A percentile compares a stretch with the other conserved stretches of the same genome.
These are phyloP conservation scores for Rhinoptilus africanus DNA, from an alignment of 2,113 vertebrate species.

Conservation along the genomic window DNA sequence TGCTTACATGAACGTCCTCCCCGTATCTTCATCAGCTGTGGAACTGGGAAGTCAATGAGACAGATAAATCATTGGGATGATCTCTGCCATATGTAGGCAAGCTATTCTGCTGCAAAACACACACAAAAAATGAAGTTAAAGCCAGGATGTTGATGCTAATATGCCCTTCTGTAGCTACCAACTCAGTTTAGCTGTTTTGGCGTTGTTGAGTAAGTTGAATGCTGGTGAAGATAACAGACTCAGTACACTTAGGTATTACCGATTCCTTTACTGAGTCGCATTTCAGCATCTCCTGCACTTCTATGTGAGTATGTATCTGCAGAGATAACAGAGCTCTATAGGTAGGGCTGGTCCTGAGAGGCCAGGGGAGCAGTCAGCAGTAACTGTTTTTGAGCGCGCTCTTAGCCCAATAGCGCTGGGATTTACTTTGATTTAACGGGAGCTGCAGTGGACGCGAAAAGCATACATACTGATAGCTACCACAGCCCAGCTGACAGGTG, in stretches of 20 bases:
- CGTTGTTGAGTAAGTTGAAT: accelerated
- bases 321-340: background rate
- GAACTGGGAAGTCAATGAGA: background rate
- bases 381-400: background rate
- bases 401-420: background rate
- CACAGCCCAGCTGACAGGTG: background rate
- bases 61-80: constrained; percentile 17
- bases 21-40: background rate
- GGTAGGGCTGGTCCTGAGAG: background rate
- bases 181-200: background rate
- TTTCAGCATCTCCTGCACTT: background rate
- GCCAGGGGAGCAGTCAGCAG: background rate
- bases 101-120: background rate
- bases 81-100: constrained; percentile 12
- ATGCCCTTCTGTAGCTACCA: background rate
- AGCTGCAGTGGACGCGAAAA: background rate
- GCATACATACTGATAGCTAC: background rate
- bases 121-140: background rate
- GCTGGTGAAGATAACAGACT: background rate
- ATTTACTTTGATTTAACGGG: background rate
- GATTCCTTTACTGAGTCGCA: background rate
- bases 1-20: constrained; percentile 1
- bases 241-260: accelerated
- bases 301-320: background rate
- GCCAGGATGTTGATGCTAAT: background rate